Percentiles rank a stretch among this genome's conserved stretches.
Conservation (phyloP, 2,888 invertebrate genomes). For the Agapostemon virescens region DNA sequence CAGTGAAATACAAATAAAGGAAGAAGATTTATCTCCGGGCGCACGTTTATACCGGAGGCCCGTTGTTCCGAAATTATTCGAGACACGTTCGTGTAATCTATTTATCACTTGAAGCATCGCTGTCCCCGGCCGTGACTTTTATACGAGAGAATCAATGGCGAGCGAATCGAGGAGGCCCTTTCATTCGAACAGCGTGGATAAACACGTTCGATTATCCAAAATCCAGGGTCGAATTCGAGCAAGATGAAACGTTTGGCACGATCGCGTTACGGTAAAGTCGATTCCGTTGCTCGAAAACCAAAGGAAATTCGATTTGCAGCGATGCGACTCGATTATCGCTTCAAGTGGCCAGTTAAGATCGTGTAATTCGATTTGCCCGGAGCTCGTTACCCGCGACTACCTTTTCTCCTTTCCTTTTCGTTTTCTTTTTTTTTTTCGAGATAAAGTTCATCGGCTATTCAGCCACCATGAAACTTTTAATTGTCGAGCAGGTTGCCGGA, state of each 20-base stretch:
- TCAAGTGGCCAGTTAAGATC: constrained; percentile 23
- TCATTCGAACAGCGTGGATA: constrained; percentile 20
- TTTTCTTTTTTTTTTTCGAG: neutral
- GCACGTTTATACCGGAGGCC: constrained; percentile 1
- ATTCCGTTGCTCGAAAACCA: constrained; percentile 14
- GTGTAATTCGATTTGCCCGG: neutral
- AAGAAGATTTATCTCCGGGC: constrained; percentile 3
- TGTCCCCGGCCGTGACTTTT: constrained; percentile 42
- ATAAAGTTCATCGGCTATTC: neutral
- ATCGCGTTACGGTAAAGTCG: constrained; percentile 23
- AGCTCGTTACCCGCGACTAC: neutral
- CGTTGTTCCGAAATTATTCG: constrained; percentile 48
- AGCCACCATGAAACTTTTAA: constrained; percentile 1
- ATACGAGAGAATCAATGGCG: constrained; percentile 25
- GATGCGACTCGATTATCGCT: constrained; percentile 27
- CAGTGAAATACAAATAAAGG: neutral
- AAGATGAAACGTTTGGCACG: constrained; percentile 18
- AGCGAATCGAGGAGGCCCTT: constrained; percentile 7
- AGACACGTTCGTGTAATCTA: constrained; percentile 51
- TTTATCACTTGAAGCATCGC: constrained; percentile 54
- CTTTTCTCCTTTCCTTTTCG: neutral
- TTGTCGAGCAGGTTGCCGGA: neutral
- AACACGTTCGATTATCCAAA: constrained; percentile 26
- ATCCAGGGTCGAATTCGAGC: neutral
- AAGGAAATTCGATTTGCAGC: constrained; percentile 16